Conservation (phyloP, 1,140 invertebrate species). For the Bombus superbus region DNA sequence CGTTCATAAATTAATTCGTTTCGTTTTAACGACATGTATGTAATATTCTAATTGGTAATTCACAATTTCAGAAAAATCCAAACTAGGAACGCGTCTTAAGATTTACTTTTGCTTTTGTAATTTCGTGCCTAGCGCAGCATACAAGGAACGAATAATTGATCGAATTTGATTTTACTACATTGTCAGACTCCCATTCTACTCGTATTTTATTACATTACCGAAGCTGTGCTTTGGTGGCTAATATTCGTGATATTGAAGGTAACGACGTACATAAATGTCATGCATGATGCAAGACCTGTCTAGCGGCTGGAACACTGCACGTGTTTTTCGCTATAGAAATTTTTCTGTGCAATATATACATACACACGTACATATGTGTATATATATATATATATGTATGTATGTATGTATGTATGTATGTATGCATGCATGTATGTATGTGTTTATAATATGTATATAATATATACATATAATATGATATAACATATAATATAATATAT, state of each 20-base stretch:
- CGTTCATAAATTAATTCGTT: not conserved
- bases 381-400: too few species aligned
- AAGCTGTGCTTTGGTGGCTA: conserved; percentile 31
- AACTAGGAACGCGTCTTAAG: not conserved
- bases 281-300: too few species aligned
- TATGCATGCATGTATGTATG: not conserved
- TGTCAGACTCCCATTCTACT: conserved; percentile 20
- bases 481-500: too few species aligned
- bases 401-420: not conserved
- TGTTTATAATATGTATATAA: not conserved
- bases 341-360: conserved; percentile 6
- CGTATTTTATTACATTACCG: conserved; percentile 12
- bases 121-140: not conserved
- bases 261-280: conserved; percentile 3
- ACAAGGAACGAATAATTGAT: not conserved
- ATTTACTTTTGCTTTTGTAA: not conserved
- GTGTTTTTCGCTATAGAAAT: not conserved
- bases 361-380: not conserved
- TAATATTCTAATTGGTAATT: not conserved
- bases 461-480: not conserved
- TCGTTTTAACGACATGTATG: not conserved
- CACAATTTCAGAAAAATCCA: not conserved
- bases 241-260: conserved; percentile 3
- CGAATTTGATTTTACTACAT: not conserved
- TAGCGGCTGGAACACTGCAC: not conserved